These are phyloP conservation scores for Ornithorhynchus anatinus DNA, from an alignment of 2,113 vertebrate genomes.

Conservation along the genomic window DNA sequence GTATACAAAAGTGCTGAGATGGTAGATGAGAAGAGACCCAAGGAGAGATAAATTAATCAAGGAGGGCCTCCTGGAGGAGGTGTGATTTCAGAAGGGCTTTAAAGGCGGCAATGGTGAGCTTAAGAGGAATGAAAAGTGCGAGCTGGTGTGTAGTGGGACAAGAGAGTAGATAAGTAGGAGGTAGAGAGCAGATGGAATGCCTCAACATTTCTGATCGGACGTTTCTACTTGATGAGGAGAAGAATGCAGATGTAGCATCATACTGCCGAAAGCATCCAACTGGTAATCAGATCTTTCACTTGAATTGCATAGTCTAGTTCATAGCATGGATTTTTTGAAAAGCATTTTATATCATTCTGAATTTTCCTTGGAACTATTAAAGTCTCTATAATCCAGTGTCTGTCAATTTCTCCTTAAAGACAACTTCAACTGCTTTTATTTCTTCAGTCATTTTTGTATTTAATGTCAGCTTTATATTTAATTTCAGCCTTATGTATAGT, in stretches of 20 bases:
- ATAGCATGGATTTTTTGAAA: constrained; percentile 45
- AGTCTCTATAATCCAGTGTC: constrained; percentile 43
- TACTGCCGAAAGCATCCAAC: constrained; percentile 4
- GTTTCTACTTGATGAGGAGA: no score
- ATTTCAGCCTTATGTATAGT: constrained; percentile 64
- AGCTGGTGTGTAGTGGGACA: no score
- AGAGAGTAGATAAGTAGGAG: no score
- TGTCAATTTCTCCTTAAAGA: constrained; percentile 55
- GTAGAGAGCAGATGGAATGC: no score
- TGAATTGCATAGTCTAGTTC: constrained; percentile 45
- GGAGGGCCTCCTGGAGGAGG: no score
- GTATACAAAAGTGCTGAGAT: no score
- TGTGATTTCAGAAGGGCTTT: no score
- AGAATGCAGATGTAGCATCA: constrained; percentile 1
- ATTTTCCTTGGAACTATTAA: constrained; percentile 55
- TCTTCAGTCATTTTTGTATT: constrained; percentile 60
- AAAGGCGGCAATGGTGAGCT: no score
- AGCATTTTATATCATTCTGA: constrained; percentile 48
- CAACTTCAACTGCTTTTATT: constrained; percentile 60
- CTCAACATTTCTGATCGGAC: no score
- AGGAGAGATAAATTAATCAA: no score
- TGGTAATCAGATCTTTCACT: constrained; percentile 18
- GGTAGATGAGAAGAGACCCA: no score
- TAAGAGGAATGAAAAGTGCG: no score
- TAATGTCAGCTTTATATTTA: constrained; percentile 65